Evolutionary conservation across 1,140 invertebrate genomes (phyloP).

Genomic region (Littorina saxatilis): DNA sequence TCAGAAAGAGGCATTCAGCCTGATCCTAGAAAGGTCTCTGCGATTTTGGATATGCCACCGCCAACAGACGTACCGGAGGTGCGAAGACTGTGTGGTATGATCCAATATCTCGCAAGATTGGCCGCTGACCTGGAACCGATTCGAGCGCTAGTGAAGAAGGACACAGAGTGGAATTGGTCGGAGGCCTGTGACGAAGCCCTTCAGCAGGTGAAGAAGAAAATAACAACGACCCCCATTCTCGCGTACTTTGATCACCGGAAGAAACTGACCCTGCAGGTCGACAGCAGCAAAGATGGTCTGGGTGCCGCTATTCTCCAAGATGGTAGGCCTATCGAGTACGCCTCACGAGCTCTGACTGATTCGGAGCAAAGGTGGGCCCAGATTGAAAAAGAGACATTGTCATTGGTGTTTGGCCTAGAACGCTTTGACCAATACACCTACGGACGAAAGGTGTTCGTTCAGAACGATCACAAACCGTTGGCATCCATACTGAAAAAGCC

Average conservation of each 20-base stretch:
- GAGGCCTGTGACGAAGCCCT: constrained; percentile 70
- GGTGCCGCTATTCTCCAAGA: constrained; percentile 76
- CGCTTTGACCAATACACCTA: constrained; percentile 57
- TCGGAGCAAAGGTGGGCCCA: constrained; percentile 76
- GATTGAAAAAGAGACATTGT: constrained; percentile 77
- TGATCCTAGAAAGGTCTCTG: constrained; percentile 7
- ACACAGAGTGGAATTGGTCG: constrained; percentile 49
- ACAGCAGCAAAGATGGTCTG: constrained; percentile 66
- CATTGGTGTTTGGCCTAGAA: too few relatives aligned
- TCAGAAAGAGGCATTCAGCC: constrained; percentile 11
- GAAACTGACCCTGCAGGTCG: constrained; percentile 51
- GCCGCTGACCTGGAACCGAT: constrained; percentile 27
- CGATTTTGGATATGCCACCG: constrained; percentile 13
- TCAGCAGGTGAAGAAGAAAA: constrained; percentile 47
- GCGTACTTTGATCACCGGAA: constrained; percentile 55
- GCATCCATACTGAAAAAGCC: constrained; percentile 73
- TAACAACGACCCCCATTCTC: constrained; percentile 52
- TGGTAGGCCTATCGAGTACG: constrained; percentile 74
- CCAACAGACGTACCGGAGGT: constrained; percentile 18
- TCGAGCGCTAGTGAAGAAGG: constrained; percentile 40
- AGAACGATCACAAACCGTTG: constrained; percentile 72
- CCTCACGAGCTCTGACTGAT: constrained; percentile 74
- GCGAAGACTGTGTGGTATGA: constrained; percentile 43
- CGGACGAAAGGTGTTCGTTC: constrained; percentile 58
- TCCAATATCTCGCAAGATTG: constrained; percentile 46